Evolutionary conservation across 2,888 invertebrate genomes (phyloP), one percentile per base, ranked within the genome.

Genomic region (Zaprionus bogoriensis): DNA sequence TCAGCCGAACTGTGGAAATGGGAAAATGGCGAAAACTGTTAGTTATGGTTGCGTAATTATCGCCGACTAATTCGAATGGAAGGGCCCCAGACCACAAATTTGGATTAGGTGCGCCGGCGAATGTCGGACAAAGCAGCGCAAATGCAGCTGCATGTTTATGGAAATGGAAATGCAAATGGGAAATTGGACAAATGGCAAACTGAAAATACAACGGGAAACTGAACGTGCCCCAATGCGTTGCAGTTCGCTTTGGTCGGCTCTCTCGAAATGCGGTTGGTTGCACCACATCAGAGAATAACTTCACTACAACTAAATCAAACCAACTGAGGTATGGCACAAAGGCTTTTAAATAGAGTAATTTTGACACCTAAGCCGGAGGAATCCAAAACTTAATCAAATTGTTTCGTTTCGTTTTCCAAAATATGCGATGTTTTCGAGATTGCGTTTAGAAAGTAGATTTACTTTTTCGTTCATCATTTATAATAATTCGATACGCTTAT

Each of bases 41-140:
- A n/a, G n/a, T n/a, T 65, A 68, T 69, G 52, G 63, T 39, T 46
- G 36, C 42, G 45, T 55, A 77, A 74, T 77, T 77, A 71, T 65
- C 52, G 71, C 10, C 36, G 58, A 48, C 52, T 66, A 67, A 77
- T 74, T 77, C 50, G 52, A 52, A 55, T 45, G 47, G 48, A 61
- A 25, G 23, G 48, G 22, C 17, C 32, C 20, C 28, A 44, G 41
- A 67, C 75, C 77, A 67, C 62, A 65, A 77, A 74, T 71, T 65
- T 45, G 55, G 70, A 67, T 70, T 67, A 44, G 55, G 30, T 39
- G 32, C 50, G 12, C 38, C 17, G n/a, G n/a, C n/a, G 58, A 46
- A 50, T 39, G 39, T 4, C 28, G 23, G 44, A 65, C 47, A 64
- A 74, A 62, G 57, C 39, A 60, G 42, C 73, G 48, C 62, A 45